Percentiles rank a stretch among this genome's conserved stretches.
These are phyloP conservation scores for Hydrotaea cyrtoneurina DNA, from an alignment of 2,888 invertebrate species.

Conservation along the genomic window DNA sequence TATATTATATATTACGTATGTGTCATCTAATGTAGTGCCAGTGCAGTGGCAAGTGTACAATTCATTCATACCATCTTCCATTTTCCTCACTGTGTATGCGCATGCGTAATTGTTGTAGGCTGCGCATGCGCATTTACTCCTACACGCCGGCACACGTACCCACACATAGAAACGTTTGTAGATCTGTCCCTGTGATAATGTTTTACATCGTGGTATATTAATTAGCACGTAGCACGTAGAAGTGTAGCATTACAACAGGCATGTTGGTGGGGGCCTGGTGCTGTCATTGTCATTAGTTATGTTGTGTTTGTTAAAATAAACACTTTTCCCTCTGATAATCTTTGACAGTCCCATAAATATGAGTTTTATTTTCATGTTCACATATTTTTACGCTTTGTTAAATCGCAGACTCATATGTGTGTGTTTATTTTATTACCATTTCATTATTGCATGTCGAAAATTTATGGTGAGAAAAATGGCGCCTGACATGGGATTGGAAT, in stretches of 20 bases:
- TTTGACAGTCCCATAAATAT: conserved; percentile 32
- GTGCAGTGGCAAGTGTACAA: neutral
- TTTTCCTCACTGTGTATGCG: neutral
- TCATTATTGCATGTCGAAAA: neutral
- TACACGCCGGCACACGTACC: neutral
- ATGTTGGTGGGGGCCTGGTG: neutral
- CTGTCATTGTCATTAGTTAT: neutral
- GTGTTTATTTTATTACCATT: conserved; percentile 11
- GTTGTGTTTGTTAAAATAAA: conserved; percentile 14
- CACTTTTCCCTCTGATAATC: conserved; percentile 30
- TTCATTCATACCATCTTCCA: neutral
- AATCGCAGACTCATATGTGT: neutral
- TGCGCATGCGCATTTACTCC: conserved; percentile 1
- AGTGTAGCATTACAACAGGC: neutral
- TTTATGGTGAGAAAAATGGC: conserved; percentile 5
- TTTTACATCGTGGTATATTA: conserved; percentile 34
- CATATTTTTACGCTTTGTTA: conserved; percentile 14
- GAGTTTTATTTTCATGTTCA: neutral
- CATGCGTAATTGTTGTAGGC: neutral
- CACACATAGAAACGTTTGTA: too few relatives aligned
- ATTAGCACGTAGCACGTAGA: conserved; percentile 27
- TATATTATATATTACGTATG: neutral
- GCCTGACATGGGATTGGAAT: neutral
- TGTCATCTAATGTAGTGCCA: neutral
- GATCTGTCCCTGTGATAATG: conserved; percentile 23